Conservation (phyloP, 2,113 vertebrate genomes). For the Haemorhous mexicanus region DNA sequence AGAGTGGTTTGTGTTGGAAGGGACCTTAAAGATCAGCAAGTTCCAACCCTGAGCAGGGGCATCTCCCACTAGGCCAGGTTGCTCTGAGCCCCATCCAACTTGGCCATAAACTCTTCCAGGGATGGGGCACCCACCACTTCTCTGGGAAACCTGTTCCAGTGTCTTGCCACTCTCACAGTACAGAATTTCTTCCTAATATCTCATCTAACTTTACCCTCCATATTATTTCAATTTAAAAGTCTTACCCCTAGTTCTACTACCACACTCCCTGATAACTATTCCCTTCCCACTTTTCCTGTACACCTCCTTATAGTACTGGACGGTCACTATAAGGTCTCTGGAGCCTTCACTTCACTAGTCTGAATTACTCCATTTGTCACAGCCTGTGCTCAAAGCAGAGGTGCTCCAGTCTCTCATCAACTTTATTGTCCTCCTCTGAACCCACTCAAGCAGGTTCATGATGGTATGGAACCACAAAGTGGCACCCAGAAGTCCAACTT, state of each 20-base stretch:
- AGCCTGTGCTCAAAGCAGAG: neutral
- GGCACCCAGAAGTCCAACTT: neutral
- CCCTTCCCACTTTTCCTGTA: neutral
- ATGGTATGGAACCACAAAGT: neutral
- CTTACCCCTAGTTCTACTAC: neutral
- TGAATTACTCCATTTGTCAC: neutral
- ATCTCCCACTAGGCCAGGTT: neutral
- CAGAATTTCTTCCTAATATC: neutral
- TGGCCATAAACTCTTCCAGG: neutral
- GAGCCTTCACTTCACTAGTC: neutral
- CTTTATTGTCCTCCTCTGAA: neutral
- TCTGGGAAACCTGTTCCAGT: neutral
- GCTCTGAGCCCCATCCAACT: neutral
- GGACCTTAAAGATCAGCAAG: neutral
- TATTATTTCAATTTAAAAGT: neutral
- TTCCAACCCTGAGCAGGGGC: neutral
- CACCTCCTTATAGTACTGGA: neutral
- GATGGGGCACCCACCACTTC: fast-evolving
- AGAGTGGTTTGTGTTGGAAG: neutral
- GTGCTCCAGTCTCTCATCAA: neutral
- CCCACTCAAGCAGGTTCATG: neutral
- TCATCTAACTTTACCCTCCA: neutral
- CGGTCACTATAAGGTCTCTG: fast-evolving
- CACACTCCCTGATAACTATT: fast-evolving
- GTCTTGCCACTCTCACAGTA: neutral